Evolutionary conservation across 2,888 invertebrate species (phyloP).

Genomic region (Tipula lateralis): DNA sequence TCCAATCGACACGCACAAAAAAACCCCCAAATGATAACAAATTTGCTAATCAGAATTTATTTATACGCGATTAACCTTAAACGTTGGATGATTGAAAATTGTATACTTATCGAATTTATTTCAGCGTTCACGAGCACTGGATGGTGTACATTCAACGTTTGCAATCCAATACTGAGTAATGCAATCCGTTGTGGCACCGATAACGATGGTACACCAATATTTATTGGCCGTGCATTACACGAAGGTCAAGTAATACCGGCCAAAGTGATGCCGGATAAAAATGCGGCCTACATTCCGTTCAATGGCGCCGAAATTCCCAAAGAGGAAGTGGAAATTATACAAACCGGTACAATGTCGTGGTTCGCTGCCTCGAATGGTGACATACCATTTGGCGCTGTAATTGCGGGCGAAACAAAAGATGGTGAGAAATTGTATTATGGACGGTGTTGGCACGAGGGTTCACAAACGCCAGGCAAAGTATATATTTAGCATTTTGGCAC

Average conservation of each 20-base stretch:
- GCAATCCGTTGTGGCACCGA: constrained; percentile 63
- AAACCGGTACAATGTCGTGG: constrained; percentile 62
- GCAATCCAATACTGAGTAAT: background rate
- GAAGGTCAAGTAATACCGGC: constrained; percentile 61
- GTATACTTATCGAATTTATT: background rate
- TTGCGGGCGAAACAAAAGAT: constrained; percentile 58
- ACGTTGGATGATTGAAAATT: background rate
- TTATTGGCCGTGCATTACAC: constrained; percentile 65
- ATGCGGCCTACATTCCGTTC: constrained; percentile 60
- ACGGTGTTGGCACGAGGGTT: constrained; percentile 61
- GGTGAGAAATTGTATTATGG: constrained; percentile 66
- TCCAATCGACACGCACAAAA: background rate
- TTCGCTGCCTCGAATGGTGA: constrained; percentile 56
- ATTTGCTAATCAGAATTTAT: background rate
- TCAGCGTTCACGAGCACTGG: background rate
- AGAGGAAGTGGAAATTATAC: constrained; percentile 62
- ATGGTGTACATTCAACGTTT: background rate
- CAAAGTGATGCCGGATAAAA: constrained; percentile 56
- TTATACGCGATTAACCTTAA: background rate
- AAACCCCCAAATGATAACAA: background rate
- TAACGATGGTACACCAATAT: constrained; percentile 65
- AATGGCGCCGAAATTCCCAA: constrained; percentile 60
- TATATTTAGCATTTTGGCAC: background rate
- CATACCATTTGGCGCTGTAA: constrained; percentile 61
- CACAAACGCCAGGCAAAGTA: constrained; percentile 67